Evolutionary conservation across 1,140 invertebrate genomes (phyloP), one percentile per base, ranked within the genome.

Genomic region (Achroia grisella): DNA sequence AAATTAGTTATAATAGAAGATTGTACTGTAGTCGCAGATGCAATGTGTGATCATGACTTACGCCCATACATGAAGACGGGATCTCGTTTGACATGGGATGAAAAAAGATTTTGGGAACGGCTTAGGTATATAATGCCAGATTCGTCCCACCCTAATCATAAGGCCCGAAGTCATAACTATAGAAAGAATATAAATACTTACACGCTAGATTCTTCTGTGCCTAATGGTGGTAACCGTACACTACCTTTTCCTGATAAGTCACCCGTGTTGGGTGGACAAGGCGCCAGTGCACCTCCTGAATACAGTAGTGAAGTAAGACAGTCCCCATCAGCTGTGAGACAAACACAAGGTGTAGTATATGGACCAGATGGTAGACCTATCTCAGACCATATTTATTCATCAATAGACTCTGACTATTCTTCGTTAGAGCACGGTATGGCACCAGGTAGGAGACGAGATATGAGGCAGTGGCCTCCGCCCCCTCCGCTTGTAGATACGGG

Each of bases 21-120:
- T 49, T 73, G 67, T 48, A 91, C 93, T 17, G 89, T 94, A 5
- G 84, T 91, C 6, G 88, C 90, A 13, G 94, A 96, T 61, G 91
- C 93, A 10, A 92, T 96, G 68, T 88, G 94, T 30, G 96, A 97
- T 64, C 92, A 93, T 2, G 96, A 98, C 72, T 86, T 98, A 27
- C 88, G 94, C 58, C 91, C 95, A 0, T 98, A 97, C 68, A 86
- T 98, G 6, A 95, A 96, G 69, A 95, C 94, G 4, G 91, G 92
- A 57, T 91, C 92, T 5, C 89, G 93, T 32, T 83, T 98, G n/a
- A 88, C 91, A 52, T 97, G 94, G 93, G 94, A 93, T 52, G 94
- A 97, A 67, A 94, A 93, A 60, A 89, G 93, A 65, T 98, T 98
- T 84, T 97, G 95, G 95, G 94, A 97, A 72, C 92, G 95, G 63